Conservation (phyloP, 2,888 invertebrate species). For the Alviniconcha strummeri region DNA sequence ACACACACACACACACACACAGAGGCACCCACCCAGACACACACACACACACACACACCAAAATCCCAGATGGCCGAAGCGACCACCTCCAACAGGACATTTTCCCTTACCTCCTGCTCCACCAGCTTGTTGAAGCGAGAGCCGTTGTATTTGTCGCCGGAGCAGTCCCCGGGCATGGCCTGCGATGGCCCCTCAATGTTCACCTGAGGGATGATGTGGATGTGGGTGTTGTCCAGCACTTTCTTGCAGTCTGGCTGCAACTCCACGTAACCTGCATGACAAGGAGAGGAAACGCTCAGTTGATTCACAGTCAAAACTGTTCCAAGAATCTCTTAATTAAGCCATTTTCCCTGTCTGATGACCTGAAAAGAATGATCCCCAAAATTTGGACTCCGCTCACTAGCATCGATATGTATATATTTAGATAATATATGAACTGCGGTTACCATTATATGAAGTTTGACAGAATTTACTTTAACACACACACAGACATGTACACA, state of each 20-base stretch:
- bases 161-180: constrained; percentile 59
- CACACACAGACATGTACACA: too few species aligned
- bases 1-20: too few species aligned
- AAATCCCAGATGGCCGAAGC: too few species aligned
- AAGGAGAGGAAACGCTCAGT: not conserved
- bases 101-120: constrained; percentile 32
- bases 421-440: too few species aligned
- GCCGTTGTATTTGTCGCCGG: constrained; percentile 50
- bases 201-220: constrained; percentile 86
- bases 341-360: not conserved
- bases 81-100: too few species aligned
- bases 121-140: constrained; percentile 49
- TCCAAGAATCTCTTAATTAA: not conserved
- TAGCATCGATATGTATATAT: too few species aligned
- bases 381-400: too few species aligned
- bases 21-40: too few species aligned
- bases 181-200: constrained; percentile 78
- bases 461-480: too few species aligned
- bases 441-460: too few species aligned
- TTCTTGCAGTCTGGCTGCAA: constrained; percentile 81
- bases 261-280: constrained; percentile 75
- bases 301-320: too few species aligned
- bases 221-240: constrained; percentile 82
- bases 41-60: too few species aligned
- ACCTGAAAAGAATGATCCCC: not conserved